Conservation (phyloP, 1,140 invertebrate species). For the Drosophila athabasca region DNA sequence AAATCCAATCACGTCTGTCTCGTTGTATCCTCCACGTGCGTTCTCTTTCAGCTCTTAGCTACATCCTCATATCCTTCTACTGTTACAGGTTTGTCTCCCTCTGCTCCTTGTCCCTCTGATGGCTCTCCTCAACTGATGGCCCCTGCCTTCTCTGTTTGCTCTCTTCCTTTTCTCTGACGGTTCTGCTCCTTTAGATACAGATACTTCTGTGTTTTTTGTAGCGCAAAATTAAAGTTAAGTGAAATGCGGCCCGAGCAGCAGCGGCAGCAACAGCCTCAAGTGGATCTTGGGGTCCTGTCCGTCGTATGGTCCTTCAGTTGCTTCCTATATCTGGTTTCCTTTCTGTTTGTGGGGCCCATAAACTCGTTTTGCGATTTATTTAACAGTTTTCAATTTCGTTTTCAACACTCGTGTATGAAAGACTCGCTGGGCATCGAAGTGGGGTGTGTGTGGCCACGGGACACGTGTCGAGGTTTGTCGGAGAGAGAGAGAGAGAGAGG, state of each 20-base stretch:
- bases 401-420: conserved; percentile 61
- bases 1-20: conserved; percentile 73
- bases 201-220: conserved; percentile 51
- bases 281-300: conserved; percentile 34
- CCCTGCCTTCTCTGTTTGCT: neutral
- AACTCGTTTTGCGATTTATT: conserved; percentile 77
- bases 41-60: neutral
- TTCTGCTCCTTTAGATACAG: too few relatives aligned
- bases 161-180: neutral
- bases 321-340: conserved; percentile 42
- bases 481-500: neutral
- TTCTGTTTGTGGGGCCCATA: conserved; percentile 40
- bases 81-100: neutral
- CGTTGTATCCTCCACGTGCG: neutral
- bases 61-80: too few relatives aligned
- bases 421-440: conserved; percentile 5
- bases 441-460: conserved; percentile 38
- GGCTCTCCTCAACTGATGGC: neutral
- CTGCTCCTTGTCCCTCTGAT: too few relatives aligned
- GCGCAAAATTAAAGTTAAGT: conserved; percentile 70
- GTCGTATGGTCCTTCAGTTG: neutral
- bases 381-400: conserved; percentile 81
- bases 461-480: conserved; percentile 70
- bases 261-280: conserved; percentile 36
- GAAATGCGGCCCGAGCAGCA: conserved; percentile 36